Evolutionary conservation across 92 coral and sea anemone genomes (phyloP), one percentile per base, ranked within the genome.

Genomic region (Zoanthus gigantus): DNA sequence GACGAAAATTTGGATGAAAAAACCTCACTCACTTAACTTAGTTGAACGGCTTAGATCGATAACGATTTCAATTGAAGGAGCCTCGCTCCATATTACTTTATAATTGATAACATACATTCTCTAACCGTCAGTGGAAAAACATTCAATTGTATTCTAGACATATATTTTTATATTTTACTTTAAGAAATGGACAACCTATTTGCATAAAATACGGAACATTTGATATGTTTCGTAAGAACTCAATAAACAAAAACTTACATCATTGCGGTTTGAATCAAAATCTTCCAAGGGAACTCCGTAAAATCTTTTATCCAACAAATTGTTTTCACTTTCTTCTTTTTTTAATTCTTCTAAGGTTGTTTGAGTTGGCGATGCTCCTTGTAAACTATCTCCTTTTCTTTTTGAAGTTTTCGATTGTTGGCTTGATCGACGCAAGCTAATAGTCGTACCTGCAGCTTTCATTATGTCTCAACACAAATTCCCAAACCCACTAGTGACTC

Each of bases 391-490:
- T 69, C 17, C 23, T 65, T 65, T 71, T 11, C 45, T 65, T 31
- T 81, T 45, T 44, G 85, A 66, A 63, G 23, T 30, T 44, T 66
- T 81, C 54, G 32, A 57, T 81, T 81, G 85, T 63, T 63, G 52
- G 67, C 0, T 54, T 46, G 82, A 3, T 15, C 68, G 31, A 6
- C 75, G 85, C 61, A 81, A 66, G 46, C 94, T 85, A 88, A 95
- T 90, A 87, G 96, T 91, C 44, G 96, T 94, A 75, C 98, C 93
- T 18, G 98, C 56, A 50, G 56, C 92, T 75, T 93, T 95, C 98
- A 95, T 95, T 47, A 28, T 81, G 17, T 45, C 44, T 65, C 85
- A 77, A 81, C 74, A 66, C 29, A 71, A 81, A 47, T 31, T 37
- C 66, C 46, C 46, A 66, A 57, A 45, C 47, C 28, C 11, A 44